Evolutionary conservation across 2,888 invertebrate genomes (phyloP).

Genomic region (Noctuana brunneofusca): DNA sequence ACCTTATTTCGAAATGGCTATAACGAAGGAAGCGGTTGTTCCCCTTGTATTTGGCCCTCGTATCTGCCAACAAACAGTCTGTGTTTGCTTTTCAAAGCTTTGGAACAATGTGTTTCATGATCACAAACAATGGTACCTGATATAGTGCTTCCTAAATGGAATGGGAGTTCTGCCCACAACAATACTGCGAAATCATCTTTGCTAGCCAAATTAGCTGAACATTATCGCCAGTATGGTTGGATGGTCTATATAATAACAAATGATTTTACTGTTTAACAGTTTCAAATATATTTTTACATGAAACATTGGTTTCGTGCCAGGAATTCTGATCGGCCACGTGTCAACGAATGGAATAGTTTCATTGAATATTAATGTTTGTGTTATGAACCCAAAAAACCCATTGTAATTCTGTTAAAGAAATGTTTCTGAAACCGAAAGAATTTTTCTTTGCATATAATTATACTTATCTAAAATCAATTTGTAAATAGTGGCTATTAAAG

Average conservation of each 20-base stretch:
- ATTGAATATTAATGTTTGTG: slow-evolving; percentile 4
- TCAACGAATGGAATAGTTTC: slow-evolving; percentile 21
- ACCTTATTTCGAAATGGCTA: slow-evolving; percentile 47
- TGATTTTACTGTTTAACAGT: slow-evolving; percentile 20
- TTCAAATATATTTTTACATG: slow-evolving; percentile 25
- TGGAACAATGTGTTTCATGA: slow-evolving; percentile 57
- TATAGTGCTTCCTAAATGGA: slow-evolving; percentile 44
- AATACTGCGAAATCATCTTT: slow-evolving; percentile 17
- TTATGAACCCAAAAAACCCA: neutral
- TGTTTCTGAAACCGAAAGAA: too few relatives aligned
- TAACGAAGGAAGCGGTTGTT: slow-evolving; percentile 40
- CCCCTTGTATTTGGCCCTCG: slow-evolving; percentile 49
- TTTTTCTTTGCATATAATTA: too few relatives aligned
- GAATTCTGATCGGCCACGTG: slow-evolving; percentile 16
- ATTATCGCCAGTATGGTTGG: slow-evolving; percentile 10
- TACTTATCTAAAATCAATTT: too few relatives aligned
- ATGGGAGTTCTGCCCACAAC: slow-evolving; percentile 15
- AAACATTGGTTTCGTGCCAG: slow-evolving; percentile 31
- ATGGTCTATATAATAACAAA: slow-evolving; percentile 3
- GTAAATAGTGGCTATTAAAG: too few relatives aligned
- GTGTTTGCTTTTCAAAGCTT: slow-evolving; percentile 59
- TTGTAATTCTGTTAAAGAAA: too few relatives aligned
- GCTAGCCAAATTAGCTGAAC: slow-evolving; percentile 5
- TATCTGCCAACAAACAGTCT: slow-evolving; percentile 58
- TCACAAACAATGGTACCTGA: slow-evolving; percentile 53